Evolutionary conservation across 2,888 invertebrate genomes (phyloP).

Genomic region (Steromphala cineraria): DNA sequence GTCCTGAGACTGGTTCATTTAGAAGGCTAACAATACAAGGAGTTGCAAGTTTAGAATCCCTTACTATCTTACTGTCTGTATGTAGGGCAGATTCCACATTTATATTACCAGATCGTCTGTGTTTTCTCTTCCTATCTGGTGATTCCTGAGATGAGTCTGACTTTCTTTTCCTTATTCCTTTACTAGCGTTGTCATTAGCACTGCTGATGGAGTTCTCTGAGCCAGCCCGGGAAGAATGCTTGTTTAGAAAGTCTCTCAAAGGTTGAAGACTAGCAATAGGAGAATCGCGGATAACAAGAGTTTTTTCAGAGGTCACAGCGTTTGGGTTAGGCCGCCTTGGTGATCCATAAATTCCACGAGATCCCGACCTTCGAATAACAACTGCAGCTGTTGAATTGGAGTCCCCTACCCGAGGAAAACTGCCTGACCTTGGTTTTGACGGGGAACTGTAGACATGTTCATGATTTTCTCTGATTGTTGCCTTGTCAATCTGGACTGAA

Average conservation of each 20-base stretch:
- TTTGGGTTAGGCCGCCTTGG: background rate
- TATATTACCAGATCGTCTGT: background rate
- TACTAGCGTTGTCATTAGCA: background rate
- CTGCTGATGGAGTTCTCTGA: background rate
- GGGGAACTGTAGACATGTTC: background rate
- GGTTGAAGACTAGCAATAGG: slow-evolving; percentile 38
- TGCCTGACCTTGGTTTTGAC: background rate
- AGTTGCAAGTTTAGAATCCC: too few species aligned
- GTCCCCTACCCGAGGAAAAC: background rate
- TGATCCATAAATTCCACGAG: slow-evolving; percentile 25
- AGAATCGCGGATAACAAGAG: slow-evolving; percentile 38
- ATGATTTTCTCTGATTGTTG: background rate
- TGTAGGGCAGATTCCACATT: too few species aligned
- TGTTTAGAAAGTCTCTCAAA: background rate
- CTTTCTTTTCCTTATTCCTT: background rate
- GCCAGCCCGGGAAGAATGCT: background rate
- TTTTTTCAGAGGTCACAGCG: background rate
- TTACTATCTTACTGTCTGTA: too few species aligned
- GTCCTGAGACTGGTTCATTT: too few species aligned
- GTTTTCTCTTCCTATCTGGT: background rate
- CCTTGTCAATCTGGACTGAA: background rate
- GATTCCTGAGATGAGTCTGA: background rate
- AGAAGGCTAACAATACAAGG: too few species aligned
- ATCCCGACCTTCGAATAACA: slow-evolving; percentile 32
- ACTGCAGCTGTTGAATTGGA: slow-evolving; percentile 27